phyloP scores from a whole-genome alignment of 2,113 vertebrate species.

The Rhinichthys klamathensis region DNA sequence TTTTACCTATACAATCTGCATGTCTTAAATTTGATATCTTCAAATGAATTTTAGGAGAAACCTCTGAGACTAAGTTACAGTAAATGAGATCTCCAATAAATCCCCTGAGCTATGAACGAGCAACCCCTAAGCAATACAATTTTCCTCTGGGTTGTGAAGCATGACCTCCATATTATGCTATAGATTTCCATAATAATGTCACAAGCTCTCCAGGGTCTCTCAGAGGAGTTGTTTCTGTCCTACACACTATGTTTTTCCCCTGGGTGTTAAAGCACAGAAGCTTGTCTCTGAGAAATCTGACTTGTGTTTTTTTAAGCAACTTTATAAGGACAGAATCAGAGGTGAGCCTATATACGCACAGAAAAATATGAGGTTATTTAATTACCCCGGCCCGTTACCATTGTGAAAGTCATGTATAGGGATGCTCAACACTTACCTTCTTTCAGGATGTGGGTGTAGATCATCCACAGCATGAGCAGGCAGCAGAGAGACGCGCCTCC shows the following conservation, averaged over 20 bases:
- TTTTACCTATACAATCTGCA: not conserved
- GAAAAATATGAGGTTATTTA: not conserved
- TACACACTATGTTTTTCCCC: constrained; percentile 7
- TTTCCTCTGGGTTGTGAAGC: constrained; percentile 40
- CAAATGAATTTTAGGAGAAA: not conserved
- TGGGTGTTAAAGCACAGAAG: constrained; percentile 32
- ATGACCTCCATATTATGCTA: constrained; percentile 55
- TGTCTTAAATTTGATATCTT: not conserved
- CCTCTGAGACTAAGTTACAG: not conserved
- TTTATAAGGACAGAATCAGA: not conserved
- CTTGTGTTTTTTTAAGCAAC: constrained; percentile 21
- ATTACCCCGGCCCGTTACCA: not conserved
- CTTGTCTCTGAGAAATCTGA: constrained; percentile 10
- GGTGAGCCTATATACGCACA: not conserved
- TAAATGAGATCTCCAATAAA: not conserved
- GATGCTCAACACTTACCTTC: constrained; percentile 76
- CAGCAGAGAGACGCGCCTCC: constrained; percentile 83
- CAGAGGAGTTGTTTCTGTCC: constrained; percentile 29
- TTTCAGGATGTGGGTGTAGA: constrained; percentile 82
- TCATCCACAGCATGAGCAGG: constrained; percentile 82
- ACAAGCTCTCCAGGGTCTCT: constrained; percentile 47
- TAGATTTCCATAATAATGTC: constrained; percentile 55
- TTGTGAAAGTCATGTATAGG: not conserved
- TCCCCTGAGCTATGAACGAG: not conserved
- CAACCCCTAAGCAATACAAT: constrained; percentile 8